phyloP scores from a whole-genome alignment of 1,140 invertebrate genomes.

The Pseudomyrmex dendroicus region DNA sequence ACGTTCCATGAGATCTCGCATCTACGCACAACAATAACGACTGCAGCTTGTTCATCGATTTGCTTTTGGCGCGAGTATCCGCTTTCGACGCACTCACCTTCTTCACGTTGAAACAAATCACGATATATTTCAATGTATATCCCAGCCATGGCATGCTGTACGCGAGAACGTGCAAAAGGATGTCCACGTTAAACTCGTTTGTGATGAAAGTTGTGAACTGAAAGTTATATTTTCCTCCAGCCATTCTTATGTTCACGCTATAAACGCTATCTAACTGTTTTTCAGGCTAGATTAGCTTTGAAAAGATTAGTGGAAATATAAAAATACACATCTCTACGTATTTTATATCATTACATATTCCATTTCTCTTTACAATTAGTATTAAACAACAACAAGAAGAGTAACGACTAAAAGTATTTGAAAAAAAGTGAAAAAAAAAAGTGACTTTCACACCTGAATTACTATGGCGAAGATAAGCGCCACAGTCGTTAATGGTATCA shows the following conservation, averaged over 20 bases:
- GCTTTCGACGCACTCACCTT: neutral
- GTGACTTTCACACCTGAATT: slow-evolving; percentile 22
- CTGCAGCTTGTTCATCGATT: neutral
- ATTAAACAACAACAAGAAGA: neutral
- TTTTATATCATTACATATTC: too few species aligned
- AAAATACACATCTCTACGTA: too few species aligned
- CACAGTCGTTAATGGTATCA: neutral
- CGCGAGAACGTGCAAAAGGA: slow-evolving; percentile 32
- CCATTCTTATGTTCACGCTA: too few species aligned
- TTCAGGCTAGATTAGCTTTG: too few species aligned
- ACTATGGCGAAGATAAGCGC: neutral
- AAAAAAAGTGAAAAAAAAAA: neutral
- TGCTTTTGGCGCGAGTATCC: neutral
- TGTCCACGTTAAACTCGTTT: neutral
- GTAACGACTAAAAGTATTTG: too few species aligned
- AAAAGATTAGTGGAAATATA: too few species aligned
- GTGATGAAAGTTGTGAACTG: slow-evolving; percentile 37
- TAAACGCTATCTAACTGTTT: too few species aligned
- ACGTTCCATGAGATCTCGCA: slow-evolving; percentile 1
- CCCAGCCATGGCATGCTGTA: neutral
- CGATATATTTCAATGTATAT: slow-evolving; percentile 1
- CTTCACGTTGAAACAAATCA: slow-evolving; percentile 11
- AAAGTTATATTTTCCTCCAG: slow-evolving; percentile 20
- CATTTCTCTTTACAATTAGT: too few species aligned
- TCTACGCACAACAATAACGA: slow-evolving; percentile 7